These are phyloP conservation scores for Caenorhabditis zanzibari DNA, from an alignment of 2,888 invertebrate species.

Conservation along the genomic window DNA sequence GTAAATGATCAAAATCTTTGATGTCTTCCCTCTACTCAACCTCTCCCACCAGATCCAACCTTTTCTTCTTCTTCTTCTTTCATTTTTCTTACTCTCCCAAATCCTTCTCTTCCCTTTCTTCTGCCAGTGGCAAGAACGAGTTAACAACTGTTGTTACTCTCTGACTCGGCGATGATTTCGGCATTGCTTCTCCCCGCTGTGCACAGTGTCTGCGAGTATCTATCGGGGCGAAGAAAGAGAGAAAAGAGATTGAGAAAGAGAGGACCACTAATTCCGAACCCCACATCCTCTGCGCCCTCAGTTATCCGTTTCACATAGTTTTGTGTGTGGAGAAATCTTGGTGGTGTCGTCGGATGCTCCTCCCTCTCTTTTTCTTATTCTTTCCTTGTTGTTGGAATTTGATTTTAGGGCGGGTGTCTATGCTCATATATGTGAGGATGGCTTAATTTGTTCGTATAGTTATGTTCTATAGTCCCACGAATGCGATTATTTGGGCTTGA, in stretches of 20 bases:
- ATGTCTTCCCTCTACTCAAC: conserved; percentile 36
- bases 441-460: conserved; percentile 7
- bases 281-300: conserved; percentile 62
- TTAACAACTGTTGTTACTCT: conserved; percentile 69
- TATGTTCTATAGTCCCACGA: too few species aligned
- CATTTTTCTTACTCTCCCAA: background rate
- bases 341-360: conserved; percentile 24
- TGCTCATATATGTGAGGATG: conserved; percentile 12
- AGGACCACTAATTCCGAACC: conserved; percentile 67
- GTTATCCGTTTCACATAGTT: conserved; percentile 64
- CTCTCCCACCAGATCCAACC: background rate
- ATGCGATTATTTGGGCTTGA: too few species aligned
- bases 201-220: conserved; percentile 23
- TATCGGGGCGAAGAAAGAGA: background rate
- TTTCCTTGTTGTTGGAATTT: conserved; percentile 40
- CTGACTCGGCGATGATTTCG: conserved; percentile 62
- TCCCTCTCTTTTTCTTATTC: conserved; percentile 24
- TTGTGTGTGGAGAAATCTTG: conserved; percentile 20
- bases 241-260: conserved; percentile 1
- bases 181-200: conserved; percentile 27
- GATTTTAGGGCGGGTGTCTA: conserved; percentile 17
- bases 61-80: background rate
- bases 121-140: conserved; percentile 65
- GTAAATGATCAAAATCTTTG: conserved; percentile 60
- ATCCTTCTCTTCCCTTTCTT: background rate